phyloP scores from a whole-genome alignment of 23 tunicate genomes.

The Trididemnum miniatum region DNA sequence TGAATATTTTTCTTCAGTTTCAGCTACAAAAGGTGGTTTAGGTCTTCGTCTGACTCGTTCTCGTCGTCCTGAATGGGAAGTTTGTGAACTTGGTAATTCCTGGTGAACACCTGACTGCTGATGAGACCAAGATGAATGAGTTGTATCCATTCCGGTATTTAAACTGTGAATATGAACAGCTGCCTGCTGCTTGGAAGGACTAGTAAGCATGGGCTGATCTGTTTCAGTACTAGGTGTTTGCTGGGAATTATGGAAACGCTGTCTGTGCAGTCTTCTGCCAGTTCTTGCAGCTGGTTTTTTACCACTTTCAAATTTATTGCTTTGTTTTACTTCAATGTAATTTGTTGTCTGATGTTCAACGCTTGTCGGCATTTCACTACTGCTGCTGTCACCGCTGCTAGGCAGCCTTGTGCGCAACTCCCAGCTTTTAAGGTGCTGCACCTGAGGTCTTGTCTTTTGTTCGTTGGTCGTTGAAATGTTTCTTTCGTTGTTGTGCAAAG shows the following conservation, averaged over 20 bases:
- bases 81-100: not conserved
- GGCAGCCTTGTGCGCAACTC: not conserved
- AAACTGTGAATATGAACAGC: no score
- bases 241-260: not conserved
- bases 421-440: not conserved
- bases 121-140: not conserved
- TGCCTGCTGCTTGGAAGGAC: not conserved
- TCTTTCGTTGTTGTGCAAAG: not conserved
- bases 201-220: not conserved
- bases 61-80: not conserved
- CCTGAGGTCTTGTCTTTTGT: not conserved
- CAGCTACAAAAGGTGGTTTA: constrained; percentile 1
- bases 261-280: constrained; percentile 2
- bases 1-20: constrained; percentile 46
- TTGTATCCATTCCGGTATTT: no score
- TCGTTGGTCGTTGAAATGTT: not conserved
- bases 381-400: constrained; percentile 14
- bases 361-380: constrained; percentile 2
- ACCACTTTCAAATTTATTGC: not conserved
- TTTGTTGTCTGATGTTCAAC: not conserved
- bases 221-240: not conserved
- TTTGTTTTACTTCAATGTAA: not conserved
- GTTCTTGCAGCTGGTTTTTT: not conserved
- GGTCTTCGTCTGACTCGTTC: not conserved
- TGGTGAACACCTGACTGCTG: not conserved